phyloP scores from a whole-genome alignment of 37 sponge, comb jelly and placozoan species.

The Beroe forskalii region DNA sequence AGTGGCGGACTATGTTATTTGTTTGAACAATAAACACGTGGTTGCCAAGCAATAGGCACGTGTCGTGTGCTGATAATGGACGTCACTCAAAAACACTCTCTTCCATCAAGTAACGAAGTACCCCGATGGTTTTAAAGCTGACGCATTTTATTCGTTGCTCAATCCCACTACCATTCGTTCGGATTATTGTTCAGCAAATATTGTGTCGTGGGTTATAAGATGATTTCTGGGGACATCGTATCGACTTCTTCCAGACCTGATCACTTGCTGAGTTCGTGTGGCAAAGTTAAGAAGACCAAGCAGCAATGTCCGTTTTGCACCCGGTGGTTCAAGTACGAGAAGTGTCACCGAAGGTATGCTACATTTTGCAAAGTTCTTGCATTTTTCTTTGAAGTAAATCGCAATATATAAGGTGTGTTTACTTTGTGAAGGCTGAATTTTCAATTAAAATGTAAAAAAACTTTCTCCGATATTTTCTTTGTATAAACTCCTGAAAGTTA shows the following conservation, averaged over 20 bases:
- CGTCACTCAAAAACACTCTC: neutral
- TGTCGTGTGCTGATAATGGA: neutral
- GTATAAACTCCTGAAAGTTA: no score
- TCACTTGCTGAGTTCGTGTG: neutral
- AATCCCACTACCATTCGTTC: no score
- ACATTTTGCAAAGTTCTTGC: neutral
- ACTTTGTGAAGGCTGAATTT: no score
- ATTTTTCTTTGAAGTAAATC: conserved; percentile 52
- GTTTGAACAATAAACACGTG: neutral
- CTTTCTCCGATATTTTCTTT: no score
- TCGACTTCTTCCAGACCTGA: neutral
- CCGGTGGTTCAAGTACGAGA: conserved; percentile 58
- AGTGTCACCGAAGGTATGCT: conserved; percentile 39
- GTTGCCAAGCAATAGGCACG: neutral
- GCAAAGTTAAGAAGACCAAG: conserved; percentile 36
- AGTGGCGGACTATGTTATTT: neutral
- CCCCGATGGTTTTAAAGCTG: no score
- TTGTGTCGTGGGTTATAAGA: no score
- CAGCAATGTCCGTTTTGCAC: conserved; percentile 60
- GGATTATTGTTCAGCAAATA: no score
- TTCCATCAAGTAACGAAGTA: no score
- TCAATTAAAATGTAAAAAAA: no score
- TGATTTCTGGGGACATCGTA: neutral
- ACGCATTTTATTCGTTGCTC: no score
- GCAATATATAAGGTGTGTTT: no score